phyloP scores from a whole-genome alignment of 2,797 vertebrate genomes.

The Hypotaenidia philippensis region DNA sequence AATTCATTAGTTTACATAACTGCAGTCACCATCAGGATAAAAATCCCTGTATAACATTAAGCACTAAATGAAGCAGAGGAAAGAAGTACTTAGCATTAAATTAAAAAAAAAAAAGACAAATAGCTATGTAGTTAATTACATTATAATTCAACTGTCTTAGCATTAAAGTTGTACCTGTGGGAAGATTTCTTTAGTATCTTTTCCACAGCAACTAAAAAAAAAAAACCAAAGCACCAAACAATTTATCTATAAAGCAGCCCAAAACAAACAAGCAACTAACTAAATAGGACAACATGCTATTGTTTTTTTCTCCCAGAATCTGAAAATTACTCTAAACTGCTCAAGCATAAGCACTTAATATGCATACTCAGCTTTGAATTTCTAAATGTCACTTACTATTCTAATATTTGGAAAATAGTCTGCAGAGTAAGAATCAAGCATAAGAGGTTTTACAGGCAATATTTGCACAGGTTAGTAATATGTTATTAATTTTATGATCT shows the following conservation, averaged over 20 bases:
- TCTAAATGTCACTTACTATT: background rate
- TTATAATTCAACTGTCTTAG: slow-evolving; percentile 3
- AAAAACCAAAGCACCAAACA: rapidly evolving
- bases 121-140: background rate
- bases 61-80: background rate
- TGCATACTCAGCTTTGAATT: background rate
- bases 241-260: background rate
- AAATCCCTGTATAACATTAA: background rate
- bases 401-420: background rate
- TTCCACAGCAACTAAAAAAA: background rate
- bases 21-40: background rate
- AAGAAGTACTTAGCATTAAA: background rate
- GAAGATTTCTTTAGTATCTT: slow-evolving; percentile 3
- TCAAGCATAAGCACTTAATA: background rate
- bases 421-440: background rate
- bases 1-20: background rate
- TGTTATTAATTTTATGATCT: background rate
- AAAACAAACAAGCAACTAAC: background rate
- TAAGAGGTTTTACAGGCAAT: background rate
- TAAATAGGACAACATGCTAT: background rate
- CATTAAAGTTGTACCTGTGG: background rate
- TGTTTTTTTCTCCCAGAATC: background rate
- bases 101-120: background rate
- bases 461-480: background rate
- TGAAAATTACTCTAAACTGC: background rate